Base-by-base conservation (phyloP, 1,140 invertebrate species). In the Catajapyx aquilonaris region DNA sequence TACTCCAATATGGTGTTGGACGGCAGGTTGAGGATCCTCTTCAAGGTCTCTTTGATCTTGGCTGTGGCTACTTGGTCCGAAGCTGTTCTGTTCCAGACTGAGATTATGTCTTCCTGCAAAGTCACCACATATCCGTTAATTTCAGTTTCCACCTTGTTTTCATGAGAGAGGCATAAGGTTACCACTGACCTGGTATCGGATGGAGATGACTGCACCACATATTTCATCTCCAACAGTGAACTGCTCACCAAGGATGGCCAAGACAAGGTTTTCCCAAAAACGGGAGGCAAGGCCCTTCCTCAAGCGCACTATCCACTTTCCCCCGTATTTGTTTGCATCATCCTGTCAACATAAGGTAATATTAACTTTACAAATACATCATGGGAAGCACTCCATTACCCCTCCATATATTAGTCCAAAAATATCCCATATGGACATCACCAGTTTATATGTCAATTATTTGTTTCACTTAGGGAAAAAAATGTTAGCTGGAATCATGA, bases 161-260 rank as follows among this genome's bases (percentile, higher is more conserved):
- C n/a, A n/a, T n/a, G 9, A 16, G 9, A 23, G n/a, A 10, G 9
- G 16, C 22, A 13, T 15, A 37, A 35, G 20, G 3, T 42, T 5
- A n/a, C 19, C 11, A 28, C 38, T 53, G 59, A 85, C 81, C 70
- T 85, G 81, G 64, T 79, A 88, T 48, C 87, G 69, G 48, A 94
- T 76, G 33, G 90, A 95, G 45, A 97, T 76, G 35, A 97, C 93
- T 42, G 90, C 83, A 2, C 93, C 94, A 65, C 93, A 98, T 45
- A 99, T 91, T 65, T 98, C 94, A 46, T 93, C 81, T 5, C 91
- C 91, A 4, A 97, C 91, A 72, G 94, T 85, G 68, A 98, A 98
- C 65, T 98, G 93, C 62, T 98, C 93, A 10, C 88, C 87, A 45
- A 90, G 61, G 76, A 99, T 93, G 37, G 94, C 93, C 62, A 99